Conservation (phyloP, 1,140 invertebrate genomes). For the Bradysia coprophila region DNA sequence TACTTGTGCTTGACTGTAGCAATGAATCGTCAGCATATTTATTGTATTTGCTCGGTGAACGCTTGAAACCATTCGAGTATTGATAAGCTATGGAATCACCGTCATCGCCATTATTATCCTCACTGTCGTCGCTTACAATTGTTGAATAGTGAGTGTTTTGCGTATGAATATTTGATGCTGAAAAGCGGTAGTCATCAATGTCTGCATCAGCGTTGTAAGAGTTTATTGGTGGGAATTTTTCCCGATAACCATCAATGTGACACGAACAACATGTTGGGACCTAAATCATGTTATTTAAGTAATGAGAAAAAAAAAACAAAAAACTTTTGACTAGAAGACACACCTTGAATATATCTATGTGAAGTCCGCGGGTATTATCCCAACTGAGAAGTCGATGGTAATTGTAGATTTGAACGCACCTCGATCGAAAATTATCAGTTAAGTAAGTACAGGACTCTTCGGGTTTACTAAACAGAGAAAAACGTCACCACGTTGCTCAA, state of each 20-base stretch:
- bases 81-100: slow-evolving; percentile 3
- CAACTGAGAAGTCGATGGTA: slow-evolving; percentile 72
- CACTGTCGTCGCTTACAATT: slow-evolving; percentile 8
- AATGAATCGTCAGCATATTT: background rate
- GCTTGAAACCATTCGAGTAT: slow-evolving; percentile 4
- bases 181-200: background rate
- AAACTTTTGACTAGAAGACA: slow-evolving; percentile 2
- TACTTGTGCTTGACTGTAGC: background rate
- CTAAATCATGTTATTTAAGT: slow-evolving; percentile 22
- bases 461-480: slow-evolving; percentile 36
- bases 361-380: slow-evolving; percentile 59
- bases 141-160: slow-evolving; percentile 7
- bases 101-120: slow-evolving; percentile 15
- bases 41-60: background rate
- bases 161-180: slow-evolving; percentile 7
- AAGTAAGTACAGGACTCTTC: slow-evolving; percentile 58
- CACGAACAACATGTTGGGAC: slow-evolving; percentile 72
- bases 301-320: slow-evolving; percentile 3
- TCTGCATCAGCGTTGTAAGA: slow-evolving; percentile 6
- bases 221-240: slow-evolving; percentile 35
- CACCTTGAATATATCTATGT: slow-evolving; percentile 74
- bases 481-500: background rate
- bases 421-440: slow-evolving; percentile 59
- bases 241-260: slow-evolving; percentile 56
- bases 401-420: slow-evolving; percentile 69